Conservation (phyloP, 2,888 invertebrate species). For the Epistrophe eligans region DNA sequence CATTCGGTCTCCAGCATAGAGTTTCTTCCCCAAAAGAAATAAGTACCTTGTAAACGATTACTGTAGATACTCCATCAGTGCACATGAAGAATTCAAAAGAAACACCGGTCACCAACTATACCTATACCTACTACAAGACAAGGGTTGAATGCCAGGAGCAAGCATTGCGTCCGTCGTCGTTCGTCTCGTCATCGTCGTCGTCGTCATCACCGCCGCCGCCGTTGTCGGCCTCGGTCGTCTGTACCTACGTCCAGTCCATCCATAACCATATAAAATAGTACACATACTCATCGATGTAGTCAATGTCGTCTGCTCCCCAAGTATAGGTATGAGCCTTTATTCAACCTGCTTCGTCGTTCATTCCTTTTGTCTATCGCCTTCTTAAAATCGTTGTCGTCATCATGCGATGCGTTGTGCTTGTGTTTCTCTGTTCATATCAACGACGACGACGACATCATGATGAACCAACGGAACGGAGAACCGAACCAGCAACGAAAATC, state of each 20-base stretch:
- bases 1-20: background rate
- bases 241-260: slow-evolving; percentile 15
- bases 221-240: slow-evolving; percentile 12
- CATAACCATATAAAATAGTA: slow-evolving; percentile 17
- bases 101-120: slow-evolving; percentile 55
- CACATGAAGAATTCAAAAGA: slow-evolving; percentile 54
- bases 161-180: slow-evolving; percentile 18
- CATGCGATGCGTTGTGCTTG: slow-evolving; percentile 33
- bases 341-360: slow-evolving; percentile 67
- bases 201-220: background rate
- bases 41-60: slow-evolving; percentile 19
- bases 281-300: slow-evolving; percentile 59
- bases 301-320: slow-evolving; percentile 72
- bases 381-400: slow-evolving; percentile 69
- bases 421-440: slow-evolving; percentile 36
- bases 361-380: slow-evolving; percentile 72
- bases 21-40: background rate
- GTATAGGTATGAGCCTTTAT: slow-evolving; percentile 61
- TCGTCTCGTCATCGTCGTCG: background rate
- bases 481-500: slow-evolving; percentile 60
- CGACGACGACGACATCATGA: slow-evolving; percentile 19
- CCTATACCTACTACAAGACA: slow-evolving; percentile 12
- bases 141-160: slow-evolving; percentile 53
- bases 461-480: slow-evolving; percentile 4
- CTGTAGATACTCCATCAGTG: slow-evolving; percentile 14